Evolutionary conservation across 2,797 vertebrate genomes (phyloP).

Genomic region (Falco concolor): DNA sequence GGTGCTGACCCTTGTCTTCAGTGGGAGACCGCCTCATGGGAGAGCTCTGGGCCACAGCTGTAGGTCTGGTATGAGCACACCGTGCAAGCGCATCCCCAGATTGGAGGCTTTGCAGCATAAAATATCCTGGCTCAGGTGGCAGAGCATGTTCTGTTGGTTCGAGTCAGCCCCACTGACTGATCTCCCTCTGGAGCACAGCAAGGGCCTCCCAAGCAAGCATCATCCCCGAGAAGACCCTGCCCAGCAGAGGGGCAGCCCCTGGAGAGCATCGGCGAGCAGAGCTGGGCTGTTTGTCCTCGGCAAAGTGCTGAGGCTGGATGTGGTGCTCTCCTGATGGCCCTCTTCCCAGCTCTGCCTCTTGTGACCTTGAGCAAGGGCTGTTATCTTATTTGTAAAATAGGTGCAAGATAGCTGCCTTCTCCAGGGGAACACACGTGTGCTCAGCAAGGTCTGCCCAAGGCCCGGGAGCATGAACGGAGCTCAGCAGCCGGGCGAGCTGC

Average conservation of each 20-base stretch:
- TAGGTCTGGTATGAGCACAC: not conserved
- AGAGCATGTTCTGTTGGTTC: not conserved
- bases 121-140: accelerated
- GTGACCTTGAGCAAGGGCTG: slow-evolving; percentile 31
- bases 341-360: not conserved
- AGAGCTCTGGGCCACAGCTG: not conserved
- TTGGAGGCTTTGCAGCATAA: accelerated
- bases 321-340: not conserved
- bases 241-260: not conserved
- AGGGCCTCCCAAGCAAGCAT: not conserved
- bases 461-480: accelerated
- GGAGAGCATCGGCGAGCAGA: accelerated
- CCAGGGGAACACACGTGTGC: not conserved
- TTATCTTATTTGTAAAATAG: slow-evolving; percentile 24
- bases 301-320: not conserved
- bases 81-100: accelerated
- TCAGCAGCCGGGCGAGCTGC: not conserved
- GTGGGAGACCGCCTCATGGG: accelerated
- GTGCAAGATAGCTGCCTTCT: not conserved
- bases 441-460: not conserved
- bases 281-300: not conserved
- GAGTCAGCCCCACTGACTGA: accelerated
- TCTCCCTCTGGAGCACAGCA: not conserved
- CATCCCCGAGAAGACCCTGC: not conserved
- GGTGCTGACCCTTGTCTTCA: not conserved